Conservation (phyloP, 1,140 invertebrate genomes). For the Laupala kohalensis region DNA sequence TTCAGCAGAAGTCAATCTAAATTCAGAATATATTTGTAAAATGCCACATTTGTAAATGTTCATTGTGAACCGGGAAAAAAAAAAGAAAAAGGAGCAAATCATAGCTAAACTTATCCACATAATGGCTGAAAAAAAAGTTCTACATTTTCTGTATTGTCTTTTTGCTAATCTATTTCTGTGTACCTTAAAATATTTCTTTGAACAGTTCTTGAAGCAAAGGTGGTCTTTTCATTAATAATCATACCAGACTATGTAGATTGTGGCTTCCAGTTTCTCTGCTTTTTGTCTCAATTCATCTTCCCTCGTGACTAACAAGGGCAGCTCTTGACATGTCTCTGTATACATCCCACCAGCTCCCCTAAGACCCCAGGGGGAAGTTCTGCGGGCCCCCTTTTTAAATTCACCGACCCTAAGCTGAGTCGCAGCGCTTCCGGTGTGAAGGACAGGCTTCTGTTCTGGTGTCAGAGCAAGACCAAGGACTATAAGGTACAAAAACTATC, state of each 20-base stretch:
- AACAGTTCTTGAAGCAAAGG: neutral
- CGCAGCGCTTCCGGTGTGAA: conserved; percentile 86
- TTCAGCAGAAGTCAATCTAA: too few relatives aligned
- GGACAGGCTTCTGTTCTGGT: conserved; percentile 90
- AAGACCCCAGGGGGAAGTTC: conserved; percentile 39
- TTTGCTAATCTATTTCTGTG: too few relatives aligned
- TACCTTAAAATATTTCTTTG: neutral
- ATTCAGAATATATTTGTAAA: too few relatives aligned
- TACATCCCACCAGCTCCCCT: conserved; percentile 38
- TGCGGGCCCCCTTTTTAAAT: conserved; percentile 56
- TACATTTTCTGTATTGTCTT: too few relatives aligned
- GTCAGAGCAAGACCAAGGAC: conserved; percentile 87
- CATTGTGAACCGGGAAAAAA: too few relatives aligned
- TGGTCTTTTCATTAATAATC: neutral
- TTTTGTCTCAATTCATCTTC: neutral
- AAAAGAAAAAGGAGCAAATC: too few relatives aligned
- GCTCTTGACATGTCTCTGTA: conserved; percentile 11
- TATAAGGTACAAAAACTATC: conserved; percentile 61
- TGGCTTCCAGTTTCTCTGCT: neutral
- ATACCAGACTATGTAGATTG: neutral
- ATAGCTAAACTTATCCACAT: too few relatives aligned
- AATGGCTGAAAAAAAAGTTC: too few relatives aligned
- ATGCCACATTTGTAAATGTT: too few relatives aligned
- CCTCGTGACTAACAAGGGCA: conserved; percentile 12
- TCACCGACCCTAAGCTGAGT: conserved; percentile 71